Evolutionary conservation across 2,888 invertebrate species (phyloP).

Genomic region (Meteorus cinctellus): DNA sequence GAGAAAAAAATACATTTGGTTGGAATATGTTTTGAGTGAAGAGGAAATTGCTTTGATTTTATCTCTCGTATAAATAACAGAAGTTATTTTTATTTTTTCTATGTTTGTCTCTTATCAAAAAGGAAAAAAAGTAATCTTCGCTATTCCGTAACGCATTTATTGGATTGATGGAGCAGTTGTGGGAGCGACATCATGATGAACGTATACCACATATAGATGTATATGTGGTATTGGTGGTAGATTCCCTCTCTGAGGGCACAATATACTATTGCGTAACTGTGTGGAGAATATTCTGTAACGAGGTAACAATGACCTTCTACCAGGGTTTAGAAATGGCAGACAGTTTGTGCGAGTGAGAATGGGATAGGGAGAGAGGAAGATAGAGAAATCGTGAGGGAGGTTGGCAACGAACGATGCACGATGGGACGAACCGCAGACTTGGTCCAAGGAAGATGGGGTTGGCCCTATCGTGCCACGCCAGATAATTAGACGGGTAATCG

Average conservation of each 20-base stretch:
- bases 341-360: constrained; percentile 33
- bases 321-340: constrained; percentile 54
- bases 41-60: constrained; percentile 7
- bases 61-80: neutral
- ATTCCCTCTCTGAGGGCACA: constrained; percentile 40
- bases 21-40: neutral
- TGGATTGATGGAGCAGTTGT: constrained; percentile 34
- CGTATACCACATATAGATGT: constrained; percentile 16
- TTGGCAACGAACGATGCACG: neutral
- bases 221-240: constrained; percentile 33
- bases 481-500: constrained; percentile 72
- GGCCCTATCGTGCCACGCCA: constrained; percentile 61
- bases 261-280: constrained; percentile 37
- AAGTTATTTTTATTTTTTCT: constrained; percentile 23
- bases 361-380: constrained; percentile 56
- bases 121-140: constrained; percentile 24
- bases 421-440: constrained; percentile 60
- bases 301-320: constrained; percentile 69
- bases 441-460: constrained; percentile 63
- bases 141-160: constrained; percentile 39
- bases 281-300: constrained; percentile 67
- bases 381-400: constrained; percentile 34
- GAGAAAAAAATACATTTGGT: neutral
- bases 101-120: constrained; percentile 4
- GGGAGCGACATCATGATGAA: constrained; percentile 10